Evolutionary conservation across 1,140 invertebrate species (phyloP), one percentile per base, ranked within the genome.

Genomic region (Choristoneura fumiferana): DNA sequence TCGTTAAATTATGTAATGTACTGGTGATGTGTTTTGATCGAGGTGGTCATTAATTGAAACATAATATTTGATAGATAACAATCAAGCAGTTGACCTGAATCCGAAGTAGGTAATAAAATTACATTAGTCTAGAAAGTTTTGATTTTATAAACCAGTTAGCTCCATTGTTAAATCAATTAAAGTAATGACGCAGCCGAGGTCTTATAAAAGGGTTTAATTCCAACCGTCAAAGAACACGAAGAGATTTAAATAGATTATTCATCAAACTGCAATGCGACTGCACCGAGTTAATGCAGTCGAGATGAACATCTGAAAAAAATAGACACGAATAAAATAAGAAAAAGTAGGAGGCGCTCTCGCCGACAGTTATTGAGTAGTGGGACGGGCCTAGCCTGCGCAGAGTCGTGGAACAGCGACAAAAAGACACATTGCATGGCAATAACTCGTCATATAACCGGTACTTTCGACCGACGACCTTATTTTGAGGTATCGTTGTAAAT

Each of bases 341-440:
- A 66, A 85, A 84, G 84, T 85, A 88, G 85, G 85, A 88, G 85
- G 85, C 74, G 81, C 77, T 76, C 75, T 71, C 67, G n/a, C 73
- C 75, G 85, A 88, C 84, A 84, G 80, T 84, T 88, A 88, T 88
- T 88, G 85, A 88, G 81, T 88, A 71, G 85, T 87, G 85, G 85
- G 85, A 81, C 72, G 85, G 82, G 82, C 81, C 71, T 86, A 84
- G 70, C 80, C 87, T 88, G 85, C 85, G 85, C 85, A 87, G 76
- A 83, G 78, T 85, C 72, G 60, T 76, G 77, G 85, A 81, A 78
- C 62, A 58, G 62, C 61, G 65, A 77, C 75, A 76, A 73, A 76
- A 71, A 71, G 59, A 58, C 55, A 57, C 49, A 58, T 74, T 76
- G 61, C 64, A 73, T 67, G 69, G 71, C 73, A 73, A 81, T 76